Evolutionary conservation across 1,140 invertebrate genomes (phyloP), one percentile per base, ranked within the genome.

Genomic region (Drosophila lowei): DNA sequence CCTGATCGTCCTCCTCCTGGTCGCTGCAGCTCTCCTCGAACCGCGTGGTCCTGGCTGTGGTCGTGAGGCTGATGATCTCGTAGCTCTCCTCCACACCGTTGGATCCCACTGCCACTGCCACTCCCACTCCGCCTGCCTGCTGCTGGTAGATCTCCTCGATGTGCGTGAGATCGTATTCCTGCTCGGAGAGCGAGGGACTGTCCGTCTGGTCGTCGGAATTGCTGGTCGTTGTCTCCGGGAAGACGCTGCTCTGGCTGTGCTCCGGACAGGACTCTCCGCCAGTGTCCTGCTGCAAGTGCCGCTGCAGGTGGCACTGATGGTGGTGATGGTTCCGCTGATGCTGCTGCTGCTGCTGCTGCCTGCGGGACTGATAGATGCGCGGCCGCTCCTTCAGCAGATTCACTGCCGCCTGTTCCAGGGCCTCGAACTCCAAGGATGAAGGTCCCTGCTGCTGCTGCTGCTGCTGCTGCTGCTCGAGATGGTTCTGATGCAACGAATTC

Each of bases 401-500:
- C 3, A 74, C 86, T 3, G 66, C 66, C 6, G 77, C 83, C 49
- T 88, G 77, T 18, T 90, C 88, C 7, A 89, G 53, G 6, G 89
- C 81, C 11, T 90, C 86, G 8, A 90, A 75, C 23, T 90, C 90
- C 8, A 90, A 50, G 0, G 85, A 86, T 5, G 81, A 86, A 1
- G 77, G 66, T 5, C 34, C 34, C 34, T 38, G 73, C 60, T 77
- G 77, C 48, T 75, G 54, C 38, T 63, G 50, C 21, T 53, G 48
- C 30, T 72, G 65, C 52, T 90, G 64, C 48, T 77, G 76, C 18
- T 76, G 67, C 15, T 79, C 66, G 9, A 79, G 53, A 18, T 88
- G 75, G 25, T 61, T 79, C 63, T 91, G 91, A 58, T 91, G 91
- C 56, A 90, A 57, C 6, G 91, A 91, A n/a, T 91, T 94, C 76